Conservation (phyloP, 1,140 invertebrate species). For the Drosophila cardini region DNA sequence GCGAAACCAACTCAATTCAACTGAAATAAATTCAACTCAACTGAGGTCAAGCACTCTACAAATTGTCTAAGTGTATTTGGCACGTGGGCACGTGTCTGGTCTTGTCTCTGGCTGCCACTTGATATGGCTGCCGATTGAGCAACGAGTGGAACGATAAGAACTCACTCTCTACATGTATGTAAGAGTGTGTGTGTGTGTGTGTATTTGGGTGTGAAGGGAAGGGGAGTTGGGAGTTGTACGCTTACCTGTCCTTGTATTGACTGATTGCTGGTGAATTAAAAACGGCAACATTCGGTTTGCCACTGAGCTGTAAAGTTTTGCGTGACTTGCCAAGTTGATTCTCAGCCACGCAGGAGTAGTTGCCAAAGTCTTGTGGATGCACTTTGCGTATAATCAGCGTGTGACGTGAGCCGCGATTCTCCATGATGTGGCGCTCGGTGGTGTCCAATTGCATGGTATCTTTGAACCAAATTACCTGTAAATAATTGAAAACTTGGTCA, state of each 20-base stretch:
- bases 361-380: conserved; percentile 88
- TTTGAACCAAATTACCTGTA: conserved; percentile 88
- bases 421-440: conserved; percentile 88
- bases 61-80: conserved; percentile 35
- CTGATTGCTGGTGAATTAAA: conserved; percentile 88
- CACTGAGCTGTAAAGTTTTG: conserved; percentile 88
- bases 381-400: conserved; percentile 89
- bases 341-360: conserved; percentile 89
- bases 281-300: conserved; percentile 88
- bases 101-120: conserved; percentile 20
- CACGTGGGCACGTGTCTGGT: conserved; percentile 50
- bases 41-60: conserved; percentile 38
- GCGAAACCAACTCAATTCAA: conserved; percentile 31
- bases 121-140: conserved; percentile 41
- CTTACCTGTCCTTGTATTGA: conserved; percentile 86
- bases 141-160: conserved; percentile 25
- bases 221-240: not conserved
- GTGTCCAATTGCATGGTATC: conserved; percentile 89
- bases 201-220: not conserved
- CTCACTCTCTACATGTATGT: not conserved
- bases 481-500: conserved; percentile 83
- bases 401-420: conserved; percentile 87
- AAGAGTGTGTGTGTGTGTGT: not conserved
- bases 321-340: conserved; percentile 88
- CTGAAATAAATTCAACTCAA: conserved; percentile 41